Evolutionary conservation across 2,797 vertebrate genomes (phyloP).

Genomic region (Nasua narica): DNA sequence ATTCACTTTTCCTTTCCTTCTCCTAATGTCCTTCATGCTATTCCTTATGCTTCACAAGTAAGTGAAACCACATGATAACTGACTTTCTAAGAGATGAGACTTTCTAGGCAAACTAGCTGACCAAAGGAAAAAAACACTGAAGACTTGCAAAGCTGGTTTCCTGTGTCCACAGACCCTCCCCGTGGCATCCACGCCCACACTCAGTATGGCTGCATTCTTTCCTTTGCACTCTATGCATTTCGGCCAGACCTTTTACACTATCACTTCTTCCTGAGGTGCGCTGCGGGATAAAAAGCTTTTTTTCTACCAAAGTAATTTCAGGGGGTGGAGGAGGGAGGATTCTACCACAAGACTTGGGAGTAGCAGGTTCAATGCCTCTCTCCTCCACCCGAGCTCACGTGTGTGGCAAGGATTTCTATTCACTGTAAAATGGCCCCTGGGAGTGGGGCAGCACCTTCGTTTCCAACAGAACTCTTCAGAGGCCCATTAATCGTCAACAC

Average conservation of each 20-base stretch:
- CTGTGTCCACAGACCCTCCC: not conserved
- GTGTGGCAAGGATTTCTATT: not conserved
- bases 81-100: not conserved
- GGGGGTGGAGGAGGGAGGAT: not conserved
- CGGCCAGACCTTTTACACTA: not conserved
- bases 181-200: fast-evolving
- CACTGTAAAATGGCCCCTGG: not conserved
- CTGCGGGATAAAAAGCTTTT: not conserved
- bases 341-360: not conserved
- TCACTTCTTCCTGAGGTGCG: not conserved
- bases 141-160: not conserved
- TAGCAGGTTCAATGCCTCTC: not conserved
- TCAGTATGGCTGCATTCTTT: not conserved
- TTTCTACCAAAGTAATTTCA: not conserved
- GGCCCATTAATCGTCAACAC: too few species aligned
- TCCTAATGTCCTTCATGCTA: too few species aligned
- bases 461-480: not conserved
- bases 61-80: too few species aligned
- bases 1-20: too few species aligned
- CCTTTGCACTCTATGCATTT: not conserved
- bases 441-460: not conserved
- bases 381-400: not conserved
- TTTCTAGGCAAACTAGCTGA: not conserved
- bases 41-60: too few species aligned
- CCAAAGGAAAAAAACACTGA: not conserved